Evolutionary conservation across 1,140 invertebrate species (phyloP), one percentile per base, ranked within the genome.

Genomic region (Coptotermes formosanus): DNA sequence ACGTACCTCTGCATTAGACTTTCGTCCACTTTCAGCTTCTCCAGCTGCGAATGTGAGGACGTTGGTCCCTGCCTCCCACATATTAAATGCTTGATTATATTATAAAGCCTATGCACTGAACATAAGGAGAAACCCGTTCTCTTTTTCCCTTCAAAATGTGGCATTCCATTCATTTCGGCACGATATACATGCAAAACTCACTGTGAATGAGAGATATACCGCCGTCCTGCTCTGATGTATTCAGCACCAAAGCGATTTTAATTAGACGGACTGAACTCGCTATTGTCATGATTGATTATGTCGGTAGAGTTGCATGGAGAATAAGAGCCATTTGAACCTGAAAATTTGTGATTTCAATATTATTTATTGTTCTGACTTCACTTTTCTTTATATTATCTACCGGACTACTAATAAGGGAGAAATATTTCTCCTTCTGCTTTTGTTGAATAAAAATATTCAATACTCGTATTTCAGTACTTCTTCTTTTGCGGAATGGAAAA

Each of bases 81-180:
- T 75, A 75, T n/a, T 75, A n/a, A 75, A 75, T 75, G 3, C 64
- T 75, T 75, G 64, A 75, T 75, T 75, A 75, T 75, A 75, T 75
- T 30, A 75, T 75, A 75, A 30, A 16, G 64, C 64, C 8, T 30
- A 11, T 2, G 14, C 2, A 30, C 6, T 9, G 7, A 25, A 75
- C 25, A 75, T 75, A 75, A 30, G 14, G 25, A 75, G 64, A 30
- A 30, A 30, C 1, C 4, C n/a, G 8, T 30, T 75, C 64, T 25
- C 64, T 75, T 14, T 75, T 55, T 4, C n/a, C 64, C 64, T 75
- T 75, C n/a, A 75, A 16, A 30, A 25, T 75, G 64, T 75, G 64
- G 64, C 64, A 75, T n/a, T 75, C 64, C 16, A 75, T 64, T 64
- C 16, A 64, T 75, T 30, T 75, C 16, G 1, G 3, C n/a, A 75